Evolutionary conservation across 1,140 invertebrate species (phyloP).

Genomic region (Archivesica marissinica): DNA sequence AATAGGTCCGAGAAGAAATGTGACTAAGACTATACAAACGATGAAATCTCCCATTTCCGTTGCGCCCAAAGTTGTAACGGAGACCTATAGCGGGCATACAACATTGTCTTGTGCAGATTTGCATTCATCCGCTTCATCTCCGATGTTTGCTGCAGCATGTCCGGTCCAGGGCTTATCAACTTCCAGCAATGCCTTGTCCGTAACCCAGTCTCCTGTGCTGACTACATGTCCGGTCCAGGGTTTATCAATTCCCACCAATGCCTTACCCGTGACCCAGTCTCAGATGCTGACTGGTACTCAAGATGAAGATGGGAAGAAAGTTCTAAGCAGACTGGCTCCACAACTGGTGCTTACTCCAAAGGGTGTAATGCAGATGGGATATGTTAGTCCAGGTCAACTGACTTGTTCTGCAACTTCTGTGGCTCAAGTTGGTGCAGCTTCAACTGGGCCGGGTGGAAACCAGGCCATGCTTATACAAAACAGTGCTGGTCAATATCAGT

Average conservation of each 20-base stretch:
- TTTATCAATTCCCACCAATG: background rate
- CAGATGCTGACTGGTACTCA: slow-evolving; percentile 4
- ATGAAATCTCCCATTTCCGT: slow-evolving; percentile 76
- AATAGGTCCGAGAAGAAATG: slow-evolving; percentile 69
- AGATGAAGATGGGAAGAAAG: slow-evolving; percentile 46
- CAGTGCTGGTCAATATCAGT: slow-evolving; percentile 35
- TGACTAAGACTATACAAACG: slow-evolving; percentile 72
- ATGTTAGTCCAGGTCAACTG: slow-evolving; percentile 8
- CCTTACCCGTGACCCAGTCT: background rate
- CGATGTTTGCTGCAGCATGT: background rate
- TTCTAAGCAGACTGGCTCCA: slow-evolving; percentile 25
- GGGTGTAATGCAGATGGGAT: slow-evolving; percentile 47
- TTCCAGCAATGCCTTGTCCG: background rate
- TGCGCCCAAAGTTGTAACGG: slow-evolving; percentile 60
- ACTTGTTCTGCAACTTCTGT: slow-evolving; percentile 1
- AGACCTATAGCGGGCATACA: slow-evolving; percentile 40
- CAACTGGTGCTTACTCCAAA: slow-evolving; percentile 45
- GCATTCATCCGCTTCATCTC: background rate
- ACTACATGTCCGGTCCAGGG: background rate
- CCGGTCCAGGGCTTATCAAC: background rate
- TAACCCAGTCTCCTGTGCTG: background rate
- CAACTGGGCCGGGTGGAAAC: background rate
- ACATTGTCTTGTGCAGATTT: slow-evolving; percentile 35
- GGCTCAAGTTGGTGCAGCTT: background rate
- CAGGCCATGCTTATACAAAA: slow-evolving; percentile 38